Evolutionary conservation across 1,140 invertebrate species (phyloP).

Genomic region (Ceratitis capitata): DNA sequence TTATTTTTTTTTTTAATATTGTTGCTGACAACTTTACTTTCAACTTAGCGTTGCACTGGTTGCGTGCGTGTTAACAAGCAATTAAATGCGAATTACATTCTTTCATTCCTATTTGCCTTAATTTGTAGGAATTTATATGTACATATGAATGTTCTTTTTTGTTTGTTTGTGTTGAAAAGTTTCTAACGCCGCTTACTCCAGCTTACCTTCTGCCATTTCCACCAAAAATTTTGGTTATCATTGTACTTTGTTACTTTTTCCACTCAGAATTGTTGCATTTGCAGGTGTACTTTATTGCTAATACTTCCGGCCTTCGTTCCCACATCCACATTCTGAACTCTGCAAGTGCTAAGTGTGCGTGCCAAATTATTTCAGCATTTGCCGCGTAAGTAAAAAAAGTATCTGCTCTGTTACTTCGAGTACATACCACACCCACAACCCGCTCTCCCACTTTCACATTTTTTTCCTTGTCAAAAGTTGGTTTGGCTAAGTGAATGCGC

Average conservation of each 20-base stretch:
- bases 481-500: slow-evolving; percentile 41
- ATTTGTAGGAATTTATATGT: not conserved
- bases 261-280: slow-evolving; percentile 8
- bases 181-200: not conserved
- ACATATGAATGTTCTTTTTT: not conserved
- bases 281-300: slow-evolving; percentile 34
- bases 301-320: not conserved
- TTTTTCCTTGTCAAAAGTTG: not conserved
- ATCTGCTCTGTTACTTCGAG: not conserved
- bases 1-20: not conserved
- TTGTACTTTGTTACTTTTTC: not conserved
- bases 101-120: slow-evolving; percentile 12
- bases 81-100: slow-evolving; percentile 44
- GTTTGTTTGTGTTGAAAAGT: slow-evolving; percentile 16
- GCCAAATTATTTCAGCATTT: slow-evolving; percentile 30
- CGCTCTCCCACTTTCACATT: not conserved
- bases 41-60: not conserved
- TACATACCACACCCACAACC: not conserved
- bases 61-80: slow-evolving; percentile 45
- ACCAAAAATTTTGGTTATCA: slow-evolving; percentile 9
- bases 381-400: not conserved
- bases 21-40: not conserved
- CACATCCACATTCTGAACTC: not conserved
- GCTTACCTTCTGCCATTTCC: not conserved
- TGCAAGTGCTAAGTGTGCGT: not conserved